Conservation (phyloP, 1,140 invertebrate genomes). For the Drosophila elegans region DNA sequence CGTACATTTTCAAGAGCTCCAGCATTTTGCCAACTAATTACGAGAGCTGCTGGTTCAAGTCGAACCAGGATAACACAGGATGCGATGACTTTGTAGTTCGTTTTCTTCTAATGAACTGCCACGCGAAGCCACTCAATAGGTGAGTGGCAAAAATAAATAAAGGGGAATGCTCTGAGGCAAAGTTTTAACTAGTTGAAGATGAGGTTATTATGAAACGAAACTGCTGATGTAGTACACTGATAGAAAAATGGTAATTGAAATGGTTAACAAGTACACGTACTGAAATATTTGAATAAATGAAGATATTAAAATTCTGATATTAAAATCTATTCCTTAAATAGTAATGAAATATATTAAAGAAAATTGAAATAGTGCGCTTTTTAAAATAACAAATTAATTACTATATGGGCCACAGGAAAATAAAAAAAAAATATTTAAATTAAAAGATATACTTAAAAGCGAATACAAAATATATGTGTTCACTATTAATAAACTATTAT, state of each 20-base stretch:
- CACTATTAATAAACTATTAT: too few species aligned
- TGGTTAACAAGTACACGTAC: too few species aligned
- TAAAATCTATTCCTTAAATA: too few species aligned
- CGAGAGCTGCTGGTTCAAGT: conserved; percentile 17
- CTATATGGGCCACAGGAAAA: too few species aligned
- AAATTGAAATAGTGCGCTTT: too few species aligned
- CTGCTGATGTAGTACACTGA: not conserved
- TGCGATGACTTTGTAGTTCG: conserved; percentile 22
- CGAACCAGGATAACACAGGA: conserved; percentile 1
- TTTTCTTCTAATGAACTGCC: conserved; percentile 3
- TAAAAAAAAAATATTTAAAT: too few species aligned
- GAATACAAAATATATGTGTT: too few species aligned
- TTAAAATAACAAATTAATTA: too few species aligned
- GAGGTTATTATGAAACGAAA: conserved; percentile 9
- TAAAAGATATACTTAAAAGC: too few species aligned
- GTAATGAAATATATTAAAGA: too few species aligned
- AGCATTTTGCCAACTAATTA: conserved; percentile 76
- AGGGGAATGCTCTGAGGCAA: not conserved
- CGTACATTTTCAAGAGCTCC: conserved; percentile 59
- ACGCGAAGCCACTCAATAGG: conserved; percentile 9
- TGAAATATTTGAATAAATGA: too few species aligned
- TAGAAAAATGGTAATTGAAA: not conserved
- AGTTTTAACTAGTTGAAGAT: conserved; percentile 12
- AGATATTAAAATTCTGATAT: too few species aligned
- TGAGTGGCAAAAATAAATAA: conserved; percentile 10